Conservation (phyloP, 2,888 invertebrate genomes). For the Drosophila meridionalis region DNA sequence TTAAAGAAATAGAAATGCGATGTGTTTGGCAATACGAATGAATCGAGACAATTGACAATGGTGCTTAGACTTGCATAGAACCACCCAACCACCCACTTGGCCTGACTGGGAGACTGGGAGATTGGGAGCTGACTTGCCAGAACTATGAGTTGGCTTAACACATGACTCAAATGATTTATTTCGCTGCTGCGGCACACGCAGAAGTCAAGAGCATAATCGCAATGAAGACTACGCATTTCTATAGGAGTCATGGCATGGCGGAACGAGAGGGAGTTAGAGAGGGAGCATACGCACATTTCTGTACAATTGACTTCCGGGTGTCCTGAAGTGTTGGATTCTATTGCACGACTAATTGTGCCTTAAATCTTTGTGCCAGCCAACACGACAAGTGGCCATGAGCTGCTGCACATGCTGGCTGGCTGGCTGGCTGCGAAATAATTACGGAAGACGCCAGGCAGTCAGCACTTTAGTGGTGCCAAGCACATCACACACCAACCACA, state of each 20-base stretch:
- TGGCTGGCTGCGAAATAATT: slow-evolving; percentile 61
- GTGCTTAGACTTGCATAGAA: not conserved
- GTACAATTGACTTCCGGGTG: slow-evolving; percentile 47
- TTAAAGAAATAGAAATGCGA: slow-evolving; percentile 1
- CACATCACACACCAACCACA: not conserved
- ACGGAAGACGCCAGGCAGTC: slow-evolving; percentile 59
- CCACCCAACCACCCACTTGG: not conserved
- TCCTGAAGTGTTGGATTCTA: slow-evolving; percentile 51
- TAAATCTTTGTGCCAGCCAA: slow-evolving; percentile 46
- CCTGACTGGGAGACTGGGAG: not conserved
- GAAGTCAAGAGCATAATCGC: slow-evolving; percentile 13
- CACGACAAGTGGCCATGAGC: slow-evolving; percentile 43
- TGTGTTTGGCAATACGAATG: slow-evolving; percentile 3
- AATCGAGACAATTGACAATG: not conserved
- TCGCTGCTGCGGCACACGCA: not conserved
- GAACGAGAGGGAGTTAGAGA: not conserved
- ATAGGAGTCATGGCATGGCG: not conserved
- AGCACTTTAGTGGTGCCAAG: slow-evolving; percentile 32
- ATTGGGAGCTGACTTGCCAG: not conserved
- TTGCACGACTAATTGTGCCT: slow-evolving; percentile 65
- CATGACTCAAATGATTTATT: slow-evolving; percentile 5
- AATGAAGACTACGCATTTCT: slow-evolving; percentile 9
- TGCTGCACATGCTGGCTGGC: slow-evolving; percentile 37
- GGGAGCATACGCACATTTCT: slow-evolving; percentile 16
- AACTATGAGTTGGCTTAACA: not conserved